A percentile compares a stretch with the other conserved stretches of the same genome.
phyloP scores from a whole-genome alignment of 2,888 invertebrate species.

The Theretra japonica region DNA sequence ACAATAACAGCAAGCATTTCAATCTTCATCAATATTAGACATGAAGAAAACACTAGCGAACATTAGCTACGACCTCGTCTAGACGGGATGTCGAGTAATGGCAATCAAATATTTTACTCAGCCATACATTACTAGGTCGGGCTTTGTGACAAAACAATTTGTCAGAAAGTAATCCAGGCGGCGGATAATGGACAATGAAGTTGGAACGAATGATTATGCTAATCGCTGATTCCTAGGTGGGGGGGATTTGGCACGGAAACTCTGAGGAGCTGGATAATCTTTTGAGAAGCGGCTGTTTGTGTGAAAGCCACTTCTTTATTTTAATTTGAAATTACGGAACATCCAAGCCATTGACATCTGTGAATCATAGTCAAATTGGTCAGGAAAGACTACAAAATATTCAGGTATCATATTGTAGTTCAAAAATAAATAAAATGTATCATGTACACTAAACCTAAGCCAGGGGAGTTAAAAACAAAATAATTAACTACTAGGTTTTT shows the following conservation, averaged over 20 bases:
- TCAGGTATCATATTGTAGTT: too few species aligned
- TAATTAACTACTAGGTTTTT: too few species aligned
- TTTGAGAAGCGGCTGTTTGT: neutral
- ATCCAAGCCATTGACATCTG: too few species aligned
- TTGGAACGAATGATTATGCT: conserved; percentile 17
- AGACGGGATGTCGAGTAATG: conserved; percentile 37
- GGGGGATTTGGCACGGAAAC: neutral
- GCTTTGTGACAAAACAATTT: conserved; percentile 29
- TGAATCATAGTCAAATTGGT: too few species aligned
- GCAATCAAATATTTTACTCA: conserved; percentile 38
- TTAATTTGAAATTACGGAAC: too few species aligned
- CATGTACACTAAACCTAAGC: too few species aligned
- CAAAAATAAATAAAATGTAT: too few species aligned
- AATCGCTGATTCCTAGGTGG: conserved; percentile 16
- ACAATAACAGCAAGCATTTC: conserved; percentile 7
- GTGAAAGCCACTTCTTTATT: neutral
- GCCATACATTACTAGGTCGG: conserved; percentile 31
- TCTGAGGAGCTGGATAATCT: neutral
- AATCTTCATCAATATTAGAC: conserved; percentile 31
- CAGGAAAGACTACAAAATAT: too few species aligned
- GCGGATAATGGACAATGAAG: conserved; percentile 17
- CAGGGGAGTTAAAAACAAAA: too few species aligned
- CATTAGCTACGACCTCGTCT: conserved; percentile 35
- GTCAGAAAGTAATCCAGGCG: conserved; percentile 27
- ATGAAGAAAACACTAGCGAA: conserved; percentile 7